These are phyloP conservation scores for Hedychridium roseum DNA, from an alignment of 2,888 invertebrate species.

Conservation along the genomic window DNA sequence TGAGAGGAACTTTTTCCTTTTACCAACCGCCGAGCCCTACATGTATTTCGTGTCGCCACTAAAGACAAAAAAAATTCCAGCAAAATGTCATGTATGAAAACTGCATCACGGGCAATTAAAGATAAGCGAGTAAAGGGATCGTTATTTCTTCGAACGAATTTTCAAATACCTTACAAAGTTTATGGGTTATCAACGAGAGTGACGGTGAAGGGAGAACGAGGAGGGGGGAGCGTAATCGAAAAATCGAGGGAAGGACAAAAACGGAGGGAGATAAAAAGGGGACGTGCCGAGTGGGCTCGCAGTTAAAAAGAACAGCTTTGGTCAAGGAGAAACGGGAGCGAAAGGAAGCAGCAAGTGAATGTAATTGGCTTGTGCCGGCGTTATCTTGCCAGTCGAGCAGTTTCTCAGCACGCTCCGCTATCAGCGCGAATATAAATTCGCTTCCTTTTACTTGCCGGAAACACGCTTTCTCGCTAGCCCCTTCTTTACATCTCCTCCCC, in stretches of 20 bases:
- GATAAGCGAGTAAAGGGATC: too few relatives aligned
- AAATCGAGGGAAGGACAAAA: constrained; percentile 6
- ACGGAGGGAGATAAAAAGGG: constrained; percentile 5
- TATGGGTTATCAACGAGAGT: too few relatives aligned
- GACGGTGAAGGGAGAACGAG: constrained; percentile 18
- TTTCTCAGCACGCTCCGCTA: constrained; percentile 57
- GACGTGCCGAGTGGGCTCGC: constrained; percentile 17
- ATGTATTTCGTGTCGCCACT: too few relatives aligned
- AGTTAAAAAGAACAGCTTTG: constrained; percentile 36
- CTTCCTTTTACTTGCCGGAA: constrained; percentile 50
- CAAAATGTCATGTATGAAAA: too few relatives aligned
- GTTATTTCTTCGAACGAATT: too few relatives aligned
- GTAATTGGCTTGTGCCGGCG: constrained; percentile 58
- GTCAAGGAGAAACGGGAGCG: constrained; percentile 33
- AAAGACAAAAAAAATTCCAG: too few relatives aligned
- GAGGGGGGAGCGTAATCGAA: background rate
- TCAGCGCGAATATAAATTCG: constrained; percentile 60
- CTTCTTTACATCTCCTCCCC: constrained; percentile 19
- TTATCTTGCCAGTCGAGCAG: constrained; percentile 60
- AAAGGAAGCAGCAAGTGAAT: constrained; percentile 56
- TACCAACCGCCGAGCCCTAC: too few relatives aligned
- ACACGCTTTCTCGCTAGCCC: constrained; percentile 40
- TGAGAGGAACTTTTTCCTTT: too few relatives aligned
- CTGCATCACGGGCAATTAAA: too few relatives aligned
- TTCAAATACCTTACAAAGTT: too few relatives aligned